Evolutionary conservation across 2,797 vertebrate species (phyloP).

Genomic region (Hylomyscus alleni): DNA sequence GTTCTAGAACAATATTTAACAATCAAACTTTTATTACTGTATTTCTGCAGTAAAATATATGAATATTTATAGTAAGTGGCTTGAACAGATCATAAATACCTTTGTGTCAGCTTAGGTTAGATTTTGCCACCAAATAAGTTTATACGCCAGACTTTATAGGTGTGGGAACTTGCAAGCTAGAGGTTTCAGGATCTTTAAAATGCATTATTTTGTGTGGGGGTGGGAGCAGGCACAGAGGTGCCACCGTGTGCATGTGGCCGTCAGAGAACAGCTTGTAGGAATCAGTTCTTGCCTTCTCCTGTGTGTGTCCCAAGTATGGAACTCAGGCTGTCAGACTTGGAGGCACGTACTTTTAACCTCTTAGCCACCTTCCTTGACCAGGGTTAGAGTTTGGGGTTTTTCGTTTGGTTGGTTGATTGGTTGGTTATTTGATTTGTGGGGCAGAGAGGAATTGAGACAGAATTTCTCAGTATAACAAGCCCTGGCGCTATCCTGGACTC

Average conservation of each 20-base stretch:
- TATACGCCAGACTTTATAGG: slow-evolving; percentile 52
- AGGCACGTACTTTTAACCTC: neutral
- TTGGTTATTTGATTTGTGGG: too few species aligned
- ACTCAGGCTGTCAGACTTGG: neutral
- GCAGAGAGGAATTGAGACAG: too few species aligned
- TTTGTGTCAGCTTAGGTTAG: slow-evolving; percentile 58
- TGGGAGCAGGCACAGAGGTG: neutral
- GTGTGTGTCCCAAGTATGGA: neutral
- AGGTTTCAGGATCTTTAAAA: neutral
- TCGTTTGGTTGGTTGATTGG: too few species aligned
- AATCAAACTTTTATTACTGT: slow-evolving; percentile 44
- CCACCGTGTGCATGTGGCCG: neutral
- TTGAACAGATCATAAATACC: slow-evolving; percentile 69
- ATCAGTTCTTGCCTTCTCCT: neutral
- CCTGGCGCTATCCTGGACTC: too few species aligned
- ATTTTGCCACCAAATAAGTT: slow-evolving; percentile 62
- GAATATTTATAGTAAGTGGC: slow-evolving; percentile 56
- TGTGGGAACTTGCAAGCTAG: neutral
- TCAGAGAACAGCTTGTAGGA: neutral
- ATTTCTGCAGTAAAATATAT: slow-evolving; percentile 50
- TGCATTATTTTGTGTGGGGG: neutral
- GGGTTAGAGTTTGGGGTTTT: neutral
- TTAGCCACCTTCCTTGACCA: neutral
- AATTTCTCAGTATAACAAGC: too few species aligned
- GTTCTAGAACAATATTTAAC: slow-evolving; percentile 27